Percentiles rank a stretch among this genome's conserved stretches.
Conservation (phyloP, 2,888 invertebrate genomes). For the Pharmacophagus antenor region DNA sequence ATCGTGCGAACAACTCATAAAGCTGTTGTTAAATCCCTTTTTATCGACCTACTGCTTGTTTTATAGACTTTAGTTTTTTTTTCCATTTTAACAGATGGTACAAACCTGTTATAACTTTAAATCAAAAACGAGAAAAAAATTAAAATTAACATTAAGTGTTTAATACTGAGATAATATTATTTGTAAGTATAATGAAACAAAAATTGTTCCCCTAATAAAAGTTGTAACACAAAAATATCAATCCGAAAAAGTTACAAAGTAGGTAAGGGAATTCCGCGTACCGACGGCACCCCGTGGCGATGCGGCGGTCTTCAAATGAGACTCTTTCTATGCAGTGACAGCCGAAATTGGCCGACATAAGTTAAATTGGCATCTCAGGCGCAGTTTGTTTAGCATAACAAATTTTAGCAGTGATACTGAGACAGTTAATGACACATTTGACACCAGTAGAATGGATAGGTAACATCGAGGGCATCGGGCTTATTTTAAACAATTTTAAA, state of each 20-base stretch:
- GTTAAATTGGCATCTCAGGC: constrained; percentile 57
- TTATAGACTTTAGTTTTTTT: not conserved
- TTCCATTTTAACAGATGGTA: not conserved
- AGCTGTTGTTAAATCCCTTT: constrained; percentile 4
- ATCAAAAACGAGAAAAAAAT: not conserved
- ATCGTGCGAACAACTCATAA: constrained; percentile 23
- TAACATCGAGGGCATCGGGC: not conserved
- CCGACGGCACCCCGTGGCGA: constrained; percentile 62
- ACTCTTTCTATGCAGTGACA: constrained; percentile 64
- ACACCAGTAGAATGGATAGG: constrained; percentile 44
- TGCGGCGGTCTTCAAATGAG: constrained; percentile 64
- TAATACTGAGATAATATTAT: not conserved
- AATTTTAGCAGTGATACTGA: constrained; percentile 52
- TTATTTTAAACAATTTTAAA: not conserved
- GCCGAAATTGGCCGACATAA: constrained; percentile 71
- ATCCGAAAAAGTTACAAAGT: constrained; percentile 37
- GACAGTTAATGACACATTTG: constrained; percentile 61
- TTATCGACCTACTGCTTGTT: not conserved
- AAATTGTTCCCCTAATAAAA: constrained; percentile 13
- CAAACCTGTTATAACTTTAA: not conserved
- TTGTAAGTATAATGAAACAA: constrained; percentile 1
- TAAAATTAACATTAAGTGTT: not conserved
- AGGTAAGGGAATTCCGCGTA: constrained; percentile 70
- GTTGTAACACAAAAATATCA: constrained; percentile 8
- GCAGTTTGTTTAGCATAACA: constrained; percentile 76